A percentile compares a stretch with the other conserved stretches of the same genome.
Conservation (phyloP, 2,797 vertebrate species). For the Cephalopachus bancanus region DNA sequence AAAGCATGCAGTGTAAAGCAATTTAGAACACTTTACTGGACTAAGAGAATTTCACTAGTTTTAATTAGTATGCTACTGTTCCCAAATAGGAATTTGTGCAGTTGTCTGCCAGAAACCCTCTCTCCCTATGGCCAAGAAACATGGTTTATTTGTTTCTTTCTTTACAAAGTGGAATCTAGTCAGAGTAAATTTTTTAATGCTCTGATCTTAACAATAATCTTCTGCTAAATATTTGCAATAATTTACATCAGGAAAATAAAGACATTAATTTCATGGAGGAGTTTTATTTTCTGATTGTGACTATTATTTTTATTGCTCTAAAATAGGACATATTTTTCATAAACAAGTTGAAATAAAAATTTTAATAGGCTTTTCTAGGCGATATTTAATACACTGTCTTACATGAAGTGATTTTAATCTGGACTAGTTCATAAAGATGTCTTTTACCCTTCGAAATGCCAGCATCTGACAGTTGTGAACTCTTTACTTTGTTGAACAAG, state of each 20-base stretch:
- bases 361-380: neutral
- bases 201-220: neutral
- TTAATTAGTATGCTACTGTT: neutral
- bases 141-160: neutral
- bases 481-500: slow-evolving; percentile 74
- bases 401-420: slow-evolving; percentile 5
- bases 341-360: neutral
- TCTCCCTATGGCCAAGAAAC: neutral
- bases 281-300: neutral
- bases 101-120: neutral
- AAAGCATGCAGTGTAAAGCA: neutral
- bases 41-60: neutral
- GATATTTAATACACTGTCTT: slow-evolving; percentile 59
- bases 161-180: neutral
- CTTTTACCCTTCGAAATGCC: slow-evolving; percentile 66
- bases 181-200: neutral
- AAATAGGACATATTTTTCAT: neutral
- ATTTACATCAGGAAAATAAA: neutral
- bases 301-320: neutral
- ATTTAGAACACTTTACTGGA: neutral
- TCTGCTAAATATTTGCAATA: slow-evolving; percentile 4
- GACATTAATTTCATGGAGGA: neutral
- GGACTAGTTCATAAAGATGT: slow-evolving; percentile 68
- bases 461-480: slow-evolving; percentile 64
- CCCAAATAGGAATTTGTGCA: neutral